Evolutionary conservation across 2,888 invertebrate genomes (phyloP).

Genomic region (Scaptomyza parva): DNA sequence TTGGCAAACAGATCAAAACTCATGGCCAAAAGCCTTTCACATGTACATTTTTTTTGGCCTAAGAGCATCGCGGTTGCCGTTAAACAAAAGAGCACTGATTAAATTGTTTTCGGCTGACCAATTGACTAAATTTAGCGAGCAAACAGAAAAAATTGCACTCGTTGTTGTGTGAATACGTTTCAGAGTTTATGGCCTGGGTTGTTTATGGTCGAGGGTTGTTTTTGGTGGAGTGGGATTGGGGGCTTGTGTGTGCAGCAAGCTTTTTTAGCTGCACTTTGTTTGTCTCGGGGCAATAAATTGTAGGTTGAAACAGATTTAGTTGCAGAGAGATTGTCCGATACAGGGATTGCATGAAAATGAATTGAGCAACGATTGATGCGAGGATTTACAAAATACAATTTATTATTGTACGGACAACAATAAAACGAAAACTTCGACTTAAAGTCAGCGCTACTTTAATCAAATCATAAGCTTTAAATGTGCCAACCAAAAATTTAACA

Average conservation of each 20-base stretch:
- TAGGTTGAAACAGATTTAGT: constrained; percentile 56
- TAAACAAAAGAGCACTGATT: constrained; percentile 60
- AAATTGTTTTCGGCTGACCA: constrained; percentile 74
- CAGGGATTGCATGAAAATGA: constrained; percentile 61
- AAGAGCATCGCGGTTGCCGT: constrained; percentile 17
- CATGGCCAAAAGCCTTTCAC: constrained; percentile 17
- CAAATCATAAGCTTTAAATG: constrained; percentile 31
- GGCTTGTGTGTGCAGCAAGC: constrained; percentile 26
- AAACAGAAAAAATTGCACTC: constrained; percentile 21
- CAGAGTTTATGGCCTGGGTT: constrained; percentile 63
- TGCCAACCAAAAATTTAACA: constrained; percentile 19
- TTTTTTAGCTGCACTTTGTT: constrained; percentile 58
- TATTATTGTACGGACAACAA: constrained; percentile 28
- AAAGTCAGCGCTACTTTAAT: constrained; percentile 32
- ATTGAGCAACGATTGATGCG: constrained; percentile 68
- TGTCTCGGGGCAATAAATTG: constrained; percentile 63
- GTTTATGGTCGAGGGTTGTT: constrained; percentile 49
- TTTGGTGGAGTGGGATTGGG: background rate
- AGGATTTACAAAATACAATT: constrained; percentile 50
- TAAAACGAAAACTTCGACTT: constrained; percentile 3
- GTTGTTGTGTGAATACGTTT: constrained; percentile 37
- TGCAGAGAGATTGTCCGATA: constrained; percentile 42
- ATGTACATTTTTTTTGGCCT: background rate
- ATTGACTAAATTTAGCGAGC: constrained; percentile 57
- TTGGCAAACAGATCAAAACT: constrained; percentile 47